Base-by-base conservation (phyloP, 2,888 invertebrate genomes). In the Leptopilina drosophilae region DNA sequence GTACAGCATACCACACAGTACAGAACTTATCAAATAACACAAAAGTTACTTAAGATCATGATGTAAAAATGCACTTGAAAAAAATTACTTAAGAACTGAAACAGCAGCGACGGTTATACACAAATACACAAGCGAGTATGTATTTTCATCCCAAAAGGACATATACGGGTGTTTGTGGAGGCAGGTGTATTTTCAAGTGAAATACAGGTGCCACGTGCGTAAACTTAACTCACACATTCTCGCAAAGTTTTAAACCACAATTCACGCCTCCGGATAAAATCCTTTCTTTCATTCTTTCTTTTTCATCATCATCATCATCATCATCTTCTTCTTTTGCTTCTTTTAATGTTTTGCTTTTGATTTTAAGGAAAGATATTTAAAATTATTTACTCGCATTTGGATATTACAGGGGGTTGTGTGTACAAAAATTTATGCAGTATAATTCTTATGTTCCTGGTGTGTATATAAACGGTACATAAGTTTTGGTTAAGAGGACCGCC, bases 171-270 rank as follows among this genome's bases (percentile, higher is more conserved):
- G 78, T 78, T 80, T 80, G 81, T 75, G 77, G 76, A 78, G 81
- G 83, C 83, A 84, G 82, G 83, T 84, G 83, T 84, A 84, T 81
- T 49, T 49, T 82, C 79, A 81, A 79, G 78, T 80, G 80, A 80
- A 80, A 84, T 82, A 84, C 84, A 84, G 84, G 84, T 84, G 84
- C 84, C 82, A 82, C 84, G 84, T 81, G 82, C 82, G 81, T 80
- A 84, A 82, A 80, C 84, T 76, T 49, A 77, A 81, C 81, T 80
- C 81, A 82, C 80, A 79, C 79, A 69, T 15, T 20, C 56, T 15
- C 49, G 15, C 20, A 46, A 49, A 33, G 9, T 46, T 20, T 49
- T 69, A 73, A 53, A 73, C 69, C 26, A 73, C 49, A 49, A 73
- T 53, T 56, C 53, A 26, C 73, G 53, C 53, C 73, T 33, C 33